Evolutionary conservation across 2,888 invertebrate genomes (phyloP).

Genomic region (Yponomeuta malinellus): DNA sequence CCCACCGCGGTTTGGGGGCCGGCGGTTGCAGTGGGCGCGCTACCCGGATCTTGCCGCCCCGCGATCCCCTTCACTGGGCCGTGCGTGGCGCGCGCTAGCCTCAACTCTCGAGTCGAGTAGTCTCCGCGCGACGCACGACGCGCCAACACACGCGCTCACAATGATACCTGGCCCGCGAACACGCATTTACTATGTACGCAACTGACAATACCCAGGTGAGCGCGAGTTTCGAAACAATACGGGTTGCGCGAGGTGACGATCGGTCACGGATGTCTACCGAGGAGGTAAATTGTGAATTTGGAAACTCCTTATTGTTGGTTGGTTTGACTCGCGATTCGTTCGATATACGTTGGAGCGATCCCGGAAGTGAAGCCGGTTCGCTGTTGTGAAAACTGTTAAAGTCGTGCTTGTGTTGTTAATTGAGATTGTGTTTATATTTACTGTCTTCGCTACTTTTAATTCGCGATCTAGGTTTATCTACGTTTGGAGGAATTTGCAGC

Average conservation of each 20-base stretch:
- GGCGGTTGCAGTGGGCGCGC: constrained; percentile 63
- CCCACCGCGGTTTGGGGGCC: constrained; percentile 59
- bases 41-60: constrained; percentile 69
- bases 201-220: constrained; percentile 72
- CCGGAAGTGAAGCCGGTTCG: constrained; percentile 70
- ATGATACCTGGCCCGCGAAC: constrained; percentile 45
- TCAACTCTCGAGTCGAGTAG: constrained; percentile 16
- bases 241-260: constrained; percentile 15
- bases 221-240: constrained; percentile 31
- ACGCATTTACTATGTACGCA: constrained; percentile 66
- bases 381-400: constrained; percentile 36
- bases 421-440: constrained; percentile 20
- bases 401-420: constrained; percentile 66
- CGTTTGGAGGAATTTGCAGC: no score
- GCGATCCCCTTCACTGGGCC: constrained; percentile 72
- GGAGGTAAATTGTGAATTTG: constrained; percentile 4
- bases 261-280: constrained; percentile 29
- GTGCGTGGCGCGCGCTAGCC: constrained; percentile 39
- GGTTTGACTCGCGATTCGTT: constrained; percentile 58
- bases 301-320: constrained; percentile 25
- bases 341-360: constrained; percentile 51
- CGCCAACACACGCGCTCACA: constrained; percentile 40
- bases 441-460: background rate
- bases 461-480: background rate
- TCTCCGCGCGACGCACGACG: constrained; percentile 51